These are phyloP conservation scores for Morpho deidamia DNA, from an alignment of 2,888 invertebrate species.

Conservation along the genomic window DNA sequence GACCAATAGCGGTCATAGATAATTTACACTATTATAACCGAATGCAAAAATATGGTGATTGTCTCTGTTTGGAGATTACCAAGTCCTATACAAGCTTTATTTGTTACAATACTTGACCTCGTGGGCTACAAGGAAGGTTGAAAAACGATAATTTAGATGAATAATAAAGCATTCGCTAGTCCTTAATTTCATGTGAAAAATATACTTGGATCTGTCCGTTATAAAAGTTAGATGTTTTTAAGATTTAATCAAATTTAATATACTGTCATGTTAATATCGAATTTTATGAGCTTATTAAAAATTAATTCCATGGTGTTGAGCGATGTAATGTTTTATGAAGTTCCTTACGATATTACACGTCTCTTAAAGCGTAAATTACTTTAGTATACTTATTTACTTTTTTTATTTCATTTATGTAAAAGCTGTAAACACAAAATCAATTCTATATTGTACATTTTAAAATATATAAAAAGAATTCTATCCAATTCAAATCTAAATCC, in stretches of 20 bases:
- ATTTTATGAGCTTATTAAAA: slow-evolving; percentile 76
- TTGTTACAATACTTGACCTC: neutral
- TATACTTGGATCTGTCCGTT: slow-evolving; percentile 72
- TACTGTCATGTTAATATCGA: slow-evolving; percentile 75
- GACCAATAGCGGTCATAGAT: neutral
- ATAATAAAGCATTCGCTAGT: slow-evolving; percentile 59
- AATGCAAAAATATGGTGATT: too few species aligned
- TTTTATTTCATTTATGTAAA: too few species aligned
- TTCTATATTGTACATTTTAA: too few species aligned
- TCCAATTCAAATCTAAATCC: too few species aligned
- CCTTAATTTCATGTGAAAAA: slow-evolving; percentile 49
- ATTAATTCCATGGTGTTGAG: slow-evolving; percentile 62
- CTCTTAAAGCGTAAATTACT: slow-evolving; percentile 23
- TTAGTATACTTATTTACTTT: too few species aligned
- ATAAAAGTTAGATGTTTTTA: slow-evolving; percentile 55
- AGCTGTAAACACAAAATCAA: too few species aligned
- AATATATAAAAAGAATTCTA: too few species aligned
- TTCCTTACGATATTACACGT: slow-evolving; percentile 53
- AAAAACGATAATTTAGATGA: slow-evolving; percentile 28
- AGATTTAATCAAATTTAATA: slow-evolving; percentile 53
- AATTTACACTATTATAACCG: too few species aligned
- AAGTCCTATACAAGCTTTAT: too few species aligned
- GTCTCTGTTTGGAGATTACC: too few species aligned
- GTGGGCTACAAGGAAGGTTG: neutral
- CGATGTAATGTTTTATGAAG: slow-evolving; percentile 39